A percentile compares a stretch with the other conserved stretches of the same genome.
phyloP scores from a whole-genome alignment of 1,140 invertebrate genomes.

The Apocrypta bakeri region DNA sequence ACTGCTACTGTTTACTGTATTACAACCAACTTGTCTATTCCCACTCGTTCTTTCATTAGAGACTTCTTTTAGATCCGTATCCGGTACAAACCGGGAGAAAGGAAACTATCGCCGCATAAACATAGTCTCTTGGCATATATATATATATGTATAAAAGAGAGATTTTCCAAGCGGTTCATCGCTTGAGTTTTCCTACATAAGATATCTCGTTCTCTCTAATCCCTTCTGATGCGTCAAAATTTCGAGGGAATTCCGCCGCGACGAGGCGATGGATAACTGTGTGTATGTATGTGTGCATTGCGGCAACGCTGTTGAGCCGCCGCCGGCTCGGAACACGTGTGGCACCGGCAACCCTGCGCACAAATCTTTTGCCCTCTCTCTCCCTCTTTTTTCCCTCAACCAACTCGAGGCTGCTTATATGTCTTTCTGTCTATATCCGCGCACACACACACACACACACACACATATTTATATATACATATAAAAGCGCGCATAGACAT shows the following conservation, averaged over 20 bases:
- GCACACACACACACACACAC: no score
- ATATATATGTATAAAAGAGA: neutral
- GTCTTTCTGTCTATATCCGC: no score
- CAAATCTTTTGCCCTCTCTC: neutral
- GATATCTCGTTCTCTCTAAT: no score
- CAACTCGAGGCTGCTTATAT: neutral
- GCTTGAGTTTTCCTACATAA: no score
- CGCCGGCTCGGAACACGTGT: constrained; percentile 31
- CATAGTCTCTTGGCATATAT: no score
- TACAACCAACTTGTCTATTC: no score
- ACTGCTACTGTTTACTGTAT: no score
- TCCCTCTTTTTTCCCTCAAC: neutral
- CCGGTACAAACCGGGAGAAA: neutral
- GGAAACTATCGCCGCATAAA: no score
- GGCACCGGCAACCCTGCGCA: constrained; percentile 32
- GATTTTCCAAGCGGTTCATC: neutral
- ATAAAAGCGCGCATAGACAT: no score
- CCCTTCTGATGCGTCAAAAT: neutral
- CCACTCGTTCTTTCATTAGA: no score
- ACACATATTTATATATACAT: neutral
- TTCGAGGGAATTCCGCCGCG: neutral
- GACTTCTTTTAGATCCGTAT: no score
- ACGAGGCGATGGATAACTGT: neutral
- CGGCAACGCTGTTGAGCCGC: constrained; percentile 37
- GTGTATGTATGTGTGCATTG: no score